Base-by-base conservation (phyloP, 2,888 invertebrate species). In the Eucriotettix oculatus region DNA sequence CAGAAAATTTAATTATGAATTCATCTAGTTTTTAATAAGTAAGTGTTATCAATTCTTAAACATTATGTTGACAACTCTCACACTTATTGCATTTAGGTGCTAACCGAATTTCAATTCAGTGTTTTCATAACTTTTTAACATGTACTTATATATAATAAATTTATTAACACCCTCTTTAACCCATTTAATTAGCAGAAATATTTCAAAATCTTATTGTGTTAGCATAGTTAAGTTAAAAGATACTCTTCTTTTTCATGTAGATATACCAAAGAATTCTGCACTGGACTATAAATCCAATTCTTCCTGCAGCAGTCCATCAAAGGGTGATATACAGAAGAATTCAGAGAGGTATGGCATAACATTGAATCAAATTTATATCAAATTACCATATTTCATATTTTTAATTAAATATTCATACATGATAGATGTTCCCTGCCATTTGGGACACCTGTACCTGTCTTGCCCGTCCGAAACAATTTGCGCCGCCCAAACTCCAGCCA, bases 271-370 rank as follows among this genome's bases (percentile, higher is more conserved):
- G 78, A 90, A 87, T 79, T 84, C 87, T 71, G 85, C 86, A 72
- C 83, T 88, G 79, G 91, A 92, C 77, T 90, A 90, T 78, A 90
- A 88, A 78, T 86, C 89, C 72, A 83, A 83, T 71, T 90, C 90
- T 64, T 87, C 90, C 72, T 90, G 90, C 75, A 89, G 88, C 77
- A 90, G 90, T 80, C 90, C 90, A 68, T 85, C 85, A 73, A 86
- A 86, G 77, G 84, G 85, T 70, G 78, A 76, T 67, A 73, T 76
- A 65, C 76, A 75, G 68, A 77, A 75, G 71, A 76, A 75, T 70
- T 73, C 75, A 70, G 76, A 77, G 70, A 76, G 76, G 77, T 77
- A 69, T 71, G 56, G 14, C 12, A 48, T 48, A 48, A 14, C 29
- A 29, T 29, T 29, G 7, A 29, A 29, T 29, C 2, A 29, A 5